These are phyloP conservation scores for Dexiosoma caninum DNA, from an alignment of 2,888 invertebrate species.

Conservation along the genomic window DNA sequence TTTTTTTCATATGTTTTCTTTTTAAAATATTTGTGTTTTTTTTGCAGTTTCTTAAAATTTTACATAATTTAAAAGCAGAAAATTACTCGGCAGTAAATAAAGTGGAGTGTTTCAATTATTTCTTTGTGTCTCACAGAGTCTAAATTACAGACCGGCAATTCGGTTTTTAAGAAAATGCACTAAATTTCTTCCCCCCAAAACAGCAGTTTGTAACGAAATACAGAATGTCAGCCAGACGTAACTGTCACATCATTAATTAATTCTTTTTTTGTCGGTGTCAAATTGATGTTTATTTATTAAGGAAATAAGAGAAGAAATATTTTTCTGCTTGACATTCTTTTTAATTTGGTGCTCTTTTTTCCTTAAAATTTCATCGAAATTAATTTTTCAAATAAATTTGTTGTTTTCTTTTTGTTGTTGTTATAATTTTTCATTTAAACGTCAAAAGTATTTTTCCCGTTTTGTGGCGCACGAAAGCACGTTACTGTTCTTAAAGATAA, in stretches of 20 bases:
- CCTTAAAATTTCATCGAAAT: background rate
- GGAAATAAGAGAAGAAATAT: slow-evolving; percentile 1
- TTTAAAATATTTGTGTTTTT: slow-evolving; percentile 10
- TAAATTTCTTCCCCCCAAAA: background rate
- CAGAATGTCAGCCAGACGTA: slow-evolving; percentile 16
- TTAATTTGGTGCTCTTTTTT: background rate
- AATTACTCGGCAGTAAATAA: background rate
- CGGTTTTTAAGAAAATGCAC: slow-evolving; percentile 10
- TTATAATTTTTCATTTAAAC: background rate
- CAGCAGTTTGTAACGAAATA: background rate
- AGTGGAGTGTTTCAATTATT: background rate
- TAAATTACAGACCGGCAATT: background rate
- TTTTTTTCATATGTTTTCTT: background rate
- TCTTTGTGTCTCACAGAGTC: background rate
- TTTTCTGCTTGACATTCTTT: background rate
- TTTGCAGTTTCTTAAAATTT: background rate
- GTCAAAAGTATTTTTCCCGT: slow-evolving; percentile 8
- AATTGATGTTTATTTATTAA: slow-evolving; percentile 41
- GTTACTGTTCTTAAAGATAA: background rate
- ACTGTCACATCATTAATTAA: slow-evolving; percentile 19
- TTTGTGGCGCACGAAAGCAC: background rate
- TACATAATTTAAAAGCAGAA: background rate
- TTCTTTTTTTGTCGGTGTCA: slow-evolving; percentile 24
- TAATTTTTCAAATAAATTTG: slow-evolving; percentile 3
- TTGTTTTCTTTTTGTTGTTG: background rate